Evolutionary conservation across 1,140 invertebrate species (phyloP), one percentile per base, ranked within the genome.

Genomic region (Diabrotica undecimpunctata): DNA sequence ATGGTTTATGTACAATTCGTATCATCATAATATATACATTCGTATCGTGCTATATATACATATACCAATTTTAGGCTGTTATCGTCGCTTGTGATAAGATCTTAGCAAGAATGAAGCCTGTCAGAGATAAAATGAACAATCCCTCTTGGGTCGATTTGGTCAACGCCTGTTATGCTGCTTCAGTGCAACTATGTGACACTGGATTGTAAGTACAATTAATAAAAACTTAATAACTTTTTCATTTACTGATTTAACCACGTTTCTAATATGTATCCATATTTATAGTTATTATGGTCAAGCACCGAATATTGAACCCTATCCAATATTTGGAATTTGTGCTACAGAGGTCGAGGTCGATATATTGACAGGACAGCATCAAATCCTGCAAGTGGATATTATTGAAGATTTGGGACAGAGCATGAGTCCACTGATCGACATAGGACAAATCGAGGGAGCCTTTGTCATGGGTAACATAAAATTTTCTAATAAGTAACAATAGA

Each of bases 361-460:
- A 9, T 78, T 94, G 10, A 93, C 91, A 5, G 92, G 92, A 37
- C 85, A 86, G 70, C 85, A 86, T 68, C 72, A 86, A 63, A 74
- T 91, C 14, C 77, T 78, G 6, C 82, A 90, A 54, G 87, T 90
- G 0, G 91, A 94, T 77, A 74, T 94, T 36, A 72, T 91, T 7
- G 88, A 92, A 78, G 92, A 94, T 75, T 84, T 85, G 5, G 91
- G 91, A 1, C 81, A 86, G 65, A 91, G 89, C 76, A 72, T 93
- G 54, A 93, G 84, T 78, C 92, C 91, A 0, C 79, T 86, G 59
- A 79, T 94, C 35, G 94, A 96, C 76, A 81, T 96, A 14, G 94
- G 94, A 36, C 94, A 97, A 81, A 79, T 86, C 5, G 93, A 96
- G 83, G 94, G 93, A 6, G 89, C 90, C 0, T 92, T 93, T 76